Evolutionary conservation across 2,888 invertebrate species (phyloP), one percentile per base, ranked within the genome.

Genomic region (Pecten maximus): DNA sequence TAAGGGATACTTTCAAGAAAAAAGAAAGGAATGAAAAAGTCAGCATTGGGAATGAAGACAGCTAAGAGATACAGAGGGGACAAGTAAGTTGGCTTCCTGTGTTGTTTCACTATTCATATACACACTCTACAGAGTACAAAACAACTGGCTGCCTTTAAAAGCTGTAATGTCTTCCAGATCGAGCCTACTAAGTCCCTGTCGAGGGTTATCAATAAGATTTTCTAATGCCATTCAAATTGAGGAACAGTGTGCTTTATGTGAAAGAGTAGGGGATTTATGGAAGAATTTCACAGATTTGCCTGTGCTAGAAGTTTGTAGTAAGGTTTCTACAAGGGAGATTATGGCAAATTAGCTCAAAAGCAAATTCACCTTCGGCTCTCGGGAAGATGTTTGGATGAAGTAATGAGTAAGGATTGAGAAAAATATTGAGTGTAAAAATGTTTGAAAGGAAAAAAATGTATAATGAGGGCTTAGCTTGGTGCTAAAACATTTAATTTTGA

Each of bases 211-310:
- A 74, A 74, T 74, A 23, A 23, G 74, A 74, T 35, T 74, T 35
- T 74, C 74, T 74, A 74, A 74, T 74, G 74, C 74, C 74, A 74
- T 74, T 74, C 35, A 74, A 74, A 74, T 74, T 28, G 8, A 35
- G 74, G 28, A 19, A 10, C 35, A 10, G 74, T 74, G 74, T 74
- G 74, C 74, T 74, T 74, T 74, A 74, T 74, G 74, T 74, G 74
- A 10, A 74, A 74, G 74, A 74, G 35, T 15, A 74, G 28, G 74
- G 74, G 74, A 74, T 74, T 74, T 74, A 74, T 74, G 74, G 74
- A 74, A 74, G 74, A 74, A 74, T 74, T 74, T 74, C 74, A 74
- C 74, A 74, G 74, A 74, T 74, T 74, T 74, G 74, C 35, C 28
- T 74, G 44, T 6, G 74, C 74, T 54, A 23, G 0, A 1, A 74